Conservation (phyloP, 2,888 invertebrate genomes). For the Sminthurides aquaticus region DNA sequence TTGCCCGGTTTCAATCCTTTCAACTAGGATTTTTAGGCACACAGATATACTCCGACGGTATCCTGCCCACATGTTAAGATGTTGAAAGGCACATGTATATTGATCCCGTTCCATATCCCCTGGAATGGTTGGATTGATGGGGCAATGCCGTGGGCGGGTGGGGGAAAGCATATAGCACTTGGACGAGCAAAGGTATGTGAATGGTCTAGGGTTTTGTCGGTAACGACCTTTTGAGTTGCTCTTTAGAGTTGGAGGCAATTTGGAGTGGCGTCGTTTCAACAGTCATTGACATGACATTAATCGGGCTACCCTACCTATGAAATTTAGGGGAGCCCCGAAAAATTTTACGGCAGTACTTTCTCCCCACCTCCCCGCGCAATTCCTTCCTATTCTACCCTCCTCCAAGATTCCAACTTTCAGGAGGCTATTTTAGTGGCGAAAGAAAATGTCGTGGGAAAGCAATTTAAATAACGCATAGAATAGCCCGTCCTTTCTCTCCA, state of each 20-base stretch:
- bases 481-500: not conserved
- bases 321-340: not conserved
- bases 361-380: not conserved
- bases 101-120: not conserved
- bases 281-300: constrained; percentile 17
- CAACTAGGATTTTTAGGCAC: too few relatives aligned
- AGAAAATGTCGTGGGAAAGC: not conserved
- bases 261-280: constrained; percentile 17
- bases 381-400: not conserved
- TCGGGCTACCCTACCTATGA: constrained; percentile 6
- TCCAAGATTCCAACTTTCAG: too few relatives aligned
- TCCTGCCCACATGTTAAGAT: too few relatives aligned
- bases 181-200: not conserved
- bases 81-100: too few relatives aligned
- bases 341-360: constrained; percentile 1
- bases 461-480: not conserved
- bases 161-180: not conserved
- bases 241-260: constrained; percentile 18
- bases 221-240: constrained; percentile 12
- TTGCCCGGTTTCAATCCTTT: too few relatives aligned
- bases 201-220: constrained; percentile 4
- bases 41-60: too few relatives aligned
- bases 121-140: not conserved
- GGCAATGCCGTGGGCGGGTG: not conserved
- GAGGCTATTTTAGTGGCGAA: not conserved